Conservation (phyloP, 2,888 invertebrate genomes). For the Labia minor region DNA sequence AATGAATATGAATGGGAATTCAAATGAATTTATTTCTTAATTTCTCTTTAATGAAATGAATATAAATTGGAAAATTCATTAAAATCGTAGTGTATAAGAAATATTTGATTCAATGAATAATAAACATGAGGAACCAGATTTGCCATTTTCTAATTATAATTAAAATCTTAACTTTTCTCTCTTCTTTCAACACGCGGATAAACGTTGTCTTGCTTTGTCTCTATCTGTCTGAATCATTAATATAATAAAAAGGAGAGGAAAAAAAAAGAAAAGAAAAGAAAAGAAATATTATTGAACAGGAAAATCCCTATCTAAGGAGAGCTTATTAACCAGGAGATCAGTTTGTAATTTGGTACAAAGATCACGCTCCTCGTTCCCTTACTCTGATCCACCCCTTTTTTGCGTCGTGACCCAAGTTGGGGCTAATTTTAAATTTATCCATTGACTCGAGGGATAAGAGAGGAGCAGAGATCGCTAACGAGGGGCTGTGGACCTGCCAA, state of each 20-base stretch:
- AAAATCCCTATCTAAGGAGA: not conserved
- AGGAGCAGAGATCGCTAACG: constrained; percentile 18
- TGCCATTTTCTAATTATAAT: too few species aligned
- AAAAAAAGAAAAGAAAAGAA: not conserved
- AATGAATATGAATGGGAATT: too few species aligned
- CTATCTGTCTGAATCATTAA: not conserved
- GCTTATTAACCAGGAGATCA: constrained; percentile 3
- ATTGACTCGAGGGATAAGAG: constrained; percentile 17
- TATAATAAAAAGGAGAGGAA: not conserved
- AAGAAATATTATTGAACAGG: not conserved
- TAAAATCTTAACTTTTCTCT: too few species aligned
- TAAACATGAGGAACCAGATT: too few species aligned
- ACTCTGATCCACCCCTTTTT: not conserved
- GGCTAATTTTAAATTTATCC: constrained; percentile 22
- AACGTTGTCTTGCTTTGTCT: too few species aligned
- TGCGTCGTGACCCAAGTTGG: constrained; percentile 19
- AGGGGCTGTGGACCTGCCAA: constrained; percentile 21
- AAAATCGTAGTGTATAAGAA: too few species aligned
- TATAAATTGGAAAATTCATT: too few species aligned
- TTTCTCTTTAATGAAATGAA: too few species aligned
- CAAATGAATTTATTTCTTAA: too few species aligned
- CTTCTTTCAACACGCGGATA: too few species aligned
- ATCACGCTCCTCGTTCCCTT: not conserved
- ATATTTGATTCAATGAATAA: too few species aligned
- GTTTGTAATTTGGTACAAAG: constrained; percentile 13